These are phyloP conservation scores for Calameuta pallipes DNA, from an alignment of 2,888 invertebrate species.

Conservation along the genomic window DNA sequence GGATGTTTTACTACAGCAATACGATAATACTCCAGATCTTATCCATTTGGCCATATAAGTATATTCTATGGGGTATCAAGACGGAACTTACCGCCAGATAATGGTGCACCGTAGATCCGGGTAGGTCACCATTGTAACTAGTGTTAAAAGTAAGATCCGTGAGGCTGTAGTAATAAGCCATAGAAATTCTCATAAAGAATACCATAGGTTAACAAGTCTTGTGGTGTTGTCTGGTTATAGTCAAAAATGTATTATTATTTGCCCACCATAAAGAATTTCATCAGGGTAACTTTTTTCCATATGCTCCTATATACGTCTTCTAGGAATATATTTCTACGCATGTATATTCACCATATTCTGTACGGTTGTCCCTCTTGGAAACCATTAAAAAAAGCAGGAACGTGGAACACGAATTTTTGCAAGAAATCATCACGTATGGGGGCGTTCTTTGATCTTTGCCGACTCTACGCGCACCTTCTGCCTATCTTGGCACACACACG, in stretches of 20 bases:
- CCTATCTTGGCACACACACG: not conserved
- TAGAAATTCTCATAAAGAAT: not conserved
- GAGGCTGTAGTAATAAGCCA: not conserved
- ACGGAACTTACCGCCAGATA: not conserved
- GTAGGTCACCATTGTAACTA: not conserved
- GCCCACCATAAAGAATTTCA: not conserved
- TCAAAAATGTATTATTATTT: not conserved
- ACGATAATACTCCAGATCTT: too few relatives aligned
- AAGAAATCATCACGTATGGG: conserved; percentile 31
- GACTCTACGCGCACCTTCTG: conserved; percentile 22
- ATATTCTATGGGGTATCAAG: not conserved
- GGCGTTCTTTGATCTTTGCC: conserved; percentile 44
- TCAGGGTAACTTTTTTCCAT: not conserved
- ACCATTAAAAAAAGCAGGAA: not conserved
- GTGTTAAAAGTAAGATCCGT: not conserved
- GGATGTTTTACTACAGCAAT: too few relatives aligned
- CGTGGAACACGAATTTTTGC: conserved; percentile 30
- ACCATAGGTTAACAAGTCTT: not conserved
- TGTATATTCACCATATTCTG: not conserved
- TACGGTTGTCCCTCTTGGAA: not conserved
- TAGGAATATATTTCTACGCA: not conserved
- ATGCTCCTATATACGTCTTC: not conserved
- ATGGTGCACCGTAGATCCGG: not conserved
- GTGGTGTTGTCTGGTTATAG: not conserved
- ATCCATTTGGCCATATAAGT: not conserved